These are phyloP conservation scores for Aradophagus sp. DNA, from an alignment of 1,140 invertebrate species.

Conservation along the genomic window DNA sequence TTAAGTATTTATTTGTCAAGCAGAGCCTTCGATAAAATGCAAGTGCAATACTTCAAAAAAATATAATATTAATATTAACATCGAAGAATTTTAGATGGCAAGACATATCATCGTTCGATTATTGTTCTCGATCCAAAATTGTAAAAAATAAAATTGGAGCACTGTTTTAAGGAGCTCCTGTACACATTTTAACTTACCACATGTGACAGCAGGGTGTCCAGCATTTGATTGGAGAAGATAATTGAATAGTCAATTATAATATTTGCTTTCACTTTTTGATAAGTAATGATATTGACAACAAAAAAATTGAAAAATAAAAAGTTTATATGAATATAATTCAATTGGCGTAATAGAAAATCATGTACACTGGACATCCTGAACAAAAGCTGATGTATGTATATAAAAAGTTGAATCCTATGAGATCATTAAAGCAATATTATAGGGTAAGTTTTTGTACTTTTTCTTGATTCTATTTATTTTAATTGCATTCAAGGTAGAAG, in stretches of 20 bases:
- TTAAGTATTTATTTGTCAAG: slow-evolving; percentile 29
- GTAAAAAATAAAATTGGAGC: slow-evolving; percentile 2
- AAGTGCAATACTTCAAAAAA: too few species aligned
- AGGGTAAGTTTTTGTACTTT: slow-evolving; percentile 4
- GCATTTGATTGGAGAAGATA: too few species aligned
- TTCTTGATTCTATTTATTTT: neutral
- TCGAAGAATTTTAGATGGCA: slow-evolving; percentile 13
- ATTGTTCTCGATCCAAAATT: slow-evolving; percentile 9
- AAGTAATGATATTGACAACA: too few species aligned
- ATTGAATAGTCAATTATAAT: too few species aligned
- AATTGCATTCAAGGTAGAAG: too few species aligned
- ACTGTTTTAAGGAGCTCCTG: slow-evolving; percentile 14
- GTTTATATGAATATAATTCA: too few species aligned
- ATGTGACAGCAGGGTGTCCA: slow-evolving; percentile 5
- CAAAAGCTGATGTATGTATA: slow-evolving; percentile 22
- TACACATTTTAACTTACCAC: slow-evolving; percentile 11
- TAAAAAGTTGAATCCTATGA: slow-evolving; percentile 10
- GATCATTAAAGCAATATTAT: slow-evolving; percentile 46
- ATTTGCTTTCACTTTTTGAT: too few species aligned
- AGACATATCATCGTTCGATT: slow-evolving; percentile 32
- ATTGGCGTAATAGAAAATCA: too few species aligned
- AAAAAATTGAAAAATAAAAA: too few species aligned
- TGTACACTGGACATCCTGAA: too few species aligned
- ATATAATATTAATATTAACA: slow-evolving; percentile 2
- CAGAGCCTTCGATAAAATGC: slow-evolving; percentile 5